These are phyloP conservation scores for Dysidea cf. avara DNA, from an alignment of 37 sponge, comb jelly and placozoan species.

Conservation along the genomic window DNA sequence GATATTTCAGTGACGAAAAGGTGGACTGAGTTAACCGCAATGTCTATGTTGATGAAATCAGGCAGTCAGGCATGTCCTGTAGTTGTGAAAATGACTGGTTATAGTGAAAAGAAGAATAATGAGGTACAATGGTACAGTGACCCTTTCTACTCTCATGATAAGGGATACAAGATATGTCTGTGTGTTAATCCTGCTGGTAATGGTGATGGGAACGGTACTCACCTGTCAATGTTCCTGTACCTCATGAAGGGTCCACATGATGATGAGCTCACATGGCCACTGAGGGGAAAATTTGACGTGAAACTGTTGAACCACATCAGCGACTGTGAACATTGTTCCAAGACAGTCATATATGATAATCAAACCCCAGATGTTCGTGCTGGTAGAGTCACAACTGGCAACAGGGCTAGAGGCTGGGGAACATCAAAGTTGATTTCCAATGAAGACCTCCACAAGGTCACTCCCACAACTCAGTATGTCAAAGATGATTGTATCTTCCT, in stretches of 20 bases:
- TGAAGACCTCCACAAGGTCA: no score
- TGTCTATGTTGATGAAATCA: no score
- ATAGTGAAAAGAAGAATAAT: not conserved
- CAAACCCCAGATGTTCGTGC: no score
- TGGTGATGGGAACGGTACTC: not conserved
- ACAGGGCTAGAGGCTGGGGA: no score
- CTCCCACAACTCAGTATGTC: no score
- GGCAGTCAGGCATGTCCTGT: not conserved
- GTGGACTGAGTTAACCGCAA: no score
- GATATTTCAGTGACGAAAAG: no score
- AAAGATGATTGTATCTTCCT: no score
- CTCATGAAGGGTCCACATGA: not conserved
- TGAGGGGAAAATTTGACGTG: not conserved
- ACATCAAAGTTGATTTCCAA: no score
- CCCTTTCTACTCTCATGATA: not conserved
- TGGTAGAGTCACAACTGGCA: no score
- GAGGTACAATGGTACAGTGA: not conserved
- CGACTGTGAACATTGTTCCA: not conserved
- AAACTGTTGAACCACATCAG: not conserved
- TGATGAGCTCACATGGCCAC: not conserved
- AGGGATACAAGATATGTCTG: not conserved
- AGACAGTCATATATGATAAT: not conserved
- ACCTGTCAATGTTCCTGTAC: not conserved
- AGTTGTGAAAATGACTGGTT: not conserved
- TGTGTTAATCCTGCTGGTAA: not conserved